Conservation (phyloP, 1,140 invertebrate species). For the Venturia canescens region DNA sequence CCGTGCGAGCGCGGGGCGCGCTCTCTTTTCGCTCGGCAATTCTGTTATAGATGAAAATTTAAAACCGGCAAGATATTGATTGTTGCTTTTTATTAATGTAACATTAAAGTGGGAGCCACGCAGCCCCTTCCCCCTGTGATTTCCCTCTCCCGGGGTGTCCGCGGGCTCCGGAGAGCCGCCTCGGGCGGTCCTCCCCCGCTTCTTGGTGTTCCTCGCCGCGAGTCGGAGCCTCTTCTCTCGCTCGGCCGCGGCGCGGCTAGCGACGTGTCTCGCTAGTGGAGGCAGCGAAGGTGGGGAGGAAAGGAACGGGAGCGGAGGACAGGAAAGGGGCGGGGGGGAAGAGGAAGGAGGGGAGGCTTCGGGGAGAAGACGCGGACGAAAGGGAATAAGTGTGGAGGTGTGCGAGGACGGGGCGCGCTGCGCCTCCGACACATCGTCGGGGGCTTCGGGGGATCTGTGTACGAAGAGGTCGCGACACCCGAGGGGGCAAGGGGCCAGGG, state of each 20-base stretch:
- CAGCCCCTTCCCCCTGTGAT: constrained; percentile 27
- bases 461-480: not conserved
- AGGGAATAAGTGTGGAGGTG: not conserved
- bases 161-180: constrained; percentile 48
- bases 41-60: constrained; percentile 76
- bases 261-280: too few relatives aligned
- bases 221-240: constrained; percentile 45
- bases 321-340: not conserved
- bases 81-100: constrained; percentile 77
- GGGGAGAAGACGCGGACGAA: constrained; percentile 42
- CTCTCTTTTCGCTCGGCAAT: constrained; percentile 67
- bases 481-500: not conserved
- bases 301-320: too few relatives aligned
- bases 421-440: constrained; percentile 9
- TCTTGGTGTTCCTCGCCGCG: too few relatives aligned
- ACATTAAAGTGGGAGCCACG: constrained; percentile 74
- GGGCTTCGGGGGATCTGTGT: not conserved
- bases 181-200: constrained; percentile 30
- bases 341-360: constrained; percentile 27
- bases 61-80: constrained; percentile 76
- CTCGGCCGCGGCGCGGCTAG: constrained; percentile 15
- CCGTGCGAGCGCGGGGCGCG: constrained; percentile 55
- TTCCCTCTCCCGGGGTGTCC: constrained; percentile 24
- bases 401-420: not conserved
- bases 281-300: too few relatives aligned